Evolutionary conservation across 2,888 invertebrate genomes (phyloP).

Genomic region (Apodemia duryi): DNA sequence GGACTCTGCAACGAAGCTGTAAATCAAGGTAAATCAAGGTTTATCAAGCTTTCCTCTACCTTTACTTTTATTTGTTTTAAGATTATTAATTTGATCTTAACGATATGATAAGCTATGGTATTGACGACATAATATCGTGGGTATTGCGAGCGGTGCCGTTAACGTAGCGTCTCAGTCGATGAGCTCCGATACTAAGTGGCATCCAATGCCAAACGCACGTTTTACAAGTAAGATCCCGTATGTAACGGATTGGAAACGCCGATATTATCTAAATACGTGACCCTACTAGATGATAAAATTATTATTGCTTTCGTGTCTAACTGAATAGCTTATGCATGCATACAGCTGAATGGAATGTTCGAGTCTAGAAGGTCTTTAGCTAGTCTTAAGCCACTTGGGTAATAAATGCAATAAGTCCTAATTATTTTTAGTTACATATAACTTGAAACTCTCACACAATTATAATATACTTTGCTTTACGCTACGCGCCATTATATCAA

Average conservation of each 20-base stretch:
- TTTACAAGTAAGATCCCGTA: constrained; percentile 7
- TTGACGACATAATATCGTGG: not conserved
- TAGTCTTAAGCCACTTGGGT: not conserved
- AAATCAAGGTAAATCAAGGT: too few species aligned
- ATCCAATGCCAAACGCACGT: constrained; percentile 1
- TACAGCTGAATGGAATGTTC: constrained; percentile 1
- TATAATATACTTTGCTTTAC: too few species aligned
- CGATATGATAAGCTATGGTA: not conserved
- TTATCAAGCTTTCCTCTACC: too few species aligned
- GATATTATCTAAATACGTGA: constrained; percentile 15
- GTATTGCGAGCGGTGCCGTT: not conserved
- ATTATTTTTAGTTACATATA: too few species aligned
- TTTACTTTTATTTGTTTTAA: too few species aligned
- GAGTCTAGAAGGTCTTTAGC: constrained; percentile 2
- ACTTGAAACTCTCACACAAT: too few species aligned
- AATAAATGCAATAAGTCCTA: not conserved
- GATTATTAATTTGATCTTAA: too few species aligned
- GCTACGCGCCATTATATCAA: too few species aligned
- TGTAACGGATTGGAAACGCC: constrained; percentile 11
- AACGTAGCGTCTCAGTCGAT: not conserved
- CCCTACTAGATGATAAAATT: constrained; percentile 2
- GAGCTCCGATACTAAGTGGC: not conserved
- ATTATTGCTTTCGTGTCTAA: constrained; percentile 10
- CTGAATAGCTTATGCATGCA: constrained; percentile 9
- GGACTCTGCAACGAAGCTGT: too few species aligned